Base-by-base conservation (phyloP, 2,888 invertebrate species). In the Gandaritis pyraliata region DNA sequence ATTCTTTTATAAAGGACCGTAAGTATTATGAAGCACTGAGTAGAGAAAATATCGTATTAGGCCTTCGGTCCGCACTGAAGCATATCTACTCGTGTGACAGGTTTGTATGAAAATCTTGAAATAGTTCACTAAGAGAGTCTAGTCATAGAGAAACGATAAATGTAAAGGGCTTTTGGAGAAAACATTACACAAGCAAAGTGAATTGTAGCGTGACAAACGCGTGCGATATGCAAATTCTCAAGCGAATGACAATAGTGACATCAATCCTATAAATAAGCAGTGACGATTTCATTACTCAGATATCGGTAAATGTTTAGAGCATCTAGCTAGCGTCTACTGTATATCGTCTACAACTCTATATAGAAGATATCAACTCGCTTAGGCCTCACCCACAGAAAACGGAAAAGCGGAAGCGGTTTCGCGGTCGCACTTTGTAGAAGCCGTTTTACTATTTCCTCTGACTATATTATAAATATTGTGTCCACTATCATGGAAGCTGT, bases 211-310 rank as follows among this genome's bases (percentile, higher is more conserved):
- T 36, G 71, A 68, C 74, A 74, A 78, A 74, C 73, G 74, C 73
- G 69, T 66, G 72, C 66, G 66, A 77, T 70, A 69, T 71, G 64
- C 64, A 70, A 64, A 64, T 64, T 68, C 49, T 62, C 54, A 52
- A 65, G 72, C 64, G 63, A 72, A 70, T 74, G 75, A 73, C 77
- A 78, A 78, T 77, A 79, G 78, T 90, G 88, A 89, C 86, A 87
- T 86, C 86, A 90, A 77, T 72, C 71, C 83, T 89, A 90, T 84
- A 82, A 87, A 89, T 90, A 89, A 73, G 70, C 72, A 65, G 71
- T 80, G 80, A 83, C 80, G 77, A 75, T 78, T 76, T 74, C 75
- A 79, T 82, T 82, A 81, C 78, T 77, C 76, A 75, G 69, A 55
- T 66, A 71, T 73, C 72, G 74, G 77, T 73, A 74, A 71, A 77